These are phyloP conservation scores for Siphamia tubifer DNA, from an alignment of 2,113 vertebrate species.

Conservation along the genomic window DNA sequence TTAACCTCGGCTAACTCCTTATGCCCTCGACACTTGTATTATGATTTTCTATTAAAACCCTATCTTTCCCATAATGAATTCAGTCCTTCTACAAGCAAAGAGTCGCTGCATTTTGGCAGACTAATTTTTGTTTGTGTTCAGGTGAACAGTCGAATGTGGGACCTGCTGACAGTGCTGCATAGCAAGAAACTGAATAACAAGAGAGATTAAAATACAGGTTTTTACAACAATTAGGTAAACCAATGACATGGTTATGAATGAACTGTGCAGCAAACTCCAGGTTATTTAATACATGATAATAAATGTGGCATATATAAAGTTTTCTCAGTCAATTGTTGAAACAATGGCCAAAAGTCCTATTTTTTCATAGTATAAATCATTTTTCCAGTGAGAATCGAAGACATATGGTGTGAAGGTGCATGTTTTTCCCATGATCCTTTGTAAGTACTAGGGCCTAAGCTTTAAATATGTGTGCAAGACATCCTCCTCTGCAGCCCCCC, in stretches of 20 bases:
- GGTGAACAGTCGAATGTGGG: slow-evolving; percentile 33
- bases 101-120: slow-evolving; percentile 20
- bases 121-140: slow-evolving; percentile 55
- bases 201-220: neutral
- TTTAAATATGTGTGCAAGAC: no score
- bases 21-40: slow-evolving; percentile 58
- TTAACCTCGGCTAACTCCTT: slow-evolving; percentile 61
- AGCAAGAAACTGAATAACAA: neutral
- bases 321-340: no score
- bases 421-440: no score
- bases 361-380: no score
- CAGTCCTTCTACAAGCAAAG: slow-evolving; percentile 10
- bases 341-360: no score
- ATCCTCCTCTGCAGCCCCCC: no score
- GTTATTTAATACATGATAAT: no score
- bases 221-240: slow-evolving; percentile 3
- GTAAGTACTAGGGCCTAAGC: no score
- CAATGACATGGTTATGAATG: neutral
- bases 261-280: no score
- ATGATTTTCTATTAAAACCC: slow-evolving; percentile 67
- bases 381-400: no score
- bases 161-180: neutral
- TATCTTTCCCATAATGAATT: slow-evolving; percentile 59
- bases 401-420: no score
- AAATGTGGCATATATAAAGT: no score